Percentiles rank a stretch among this genome's conserved stretches.
These are phyloP conservation scores for Archocentrus centrarchus DNA, from an alignment of 2,113 vertebrate genomes.

Conservation along the genomic window DNA sequence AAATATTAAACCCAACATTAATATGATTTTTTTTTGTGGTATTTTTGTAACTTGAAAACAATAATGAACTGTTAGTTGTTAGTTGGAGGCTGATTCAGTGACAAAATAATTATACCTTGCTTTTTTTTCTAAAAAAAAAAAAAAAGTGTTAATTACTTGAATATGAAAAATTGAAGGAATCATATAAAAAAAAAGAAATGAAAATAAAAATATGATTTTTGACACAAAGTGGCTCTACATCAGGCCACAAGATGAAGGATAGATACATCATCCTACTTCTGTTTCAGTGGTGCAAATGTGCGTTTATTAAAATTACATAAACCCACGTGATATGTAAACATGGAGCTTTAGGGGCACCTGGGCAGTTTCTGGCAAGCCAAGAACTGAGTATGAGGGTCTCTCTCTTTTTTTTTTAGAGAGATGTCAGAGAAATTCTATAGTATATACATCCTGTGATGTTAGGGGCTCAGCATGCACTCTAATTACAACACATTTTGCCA, in stretches of 20 bases:
- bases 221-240: too few species aligned
- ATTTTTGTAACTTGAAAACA: background rate
- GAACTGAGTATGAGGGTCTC: background rate
- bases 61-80: background rate
- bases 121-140: background rate
- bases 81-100: background rate
- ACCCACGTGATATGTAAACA: background rate
- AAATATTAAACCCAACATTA: background rate
- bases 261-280: background rate
- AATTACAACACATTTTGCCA: conserved; percentile 4
- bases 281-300: background rate
- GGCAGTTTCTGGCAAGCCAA: background rate
- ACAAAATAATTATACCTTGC: background rate
- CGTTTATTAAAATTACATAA: background rate
- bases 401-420: background rate
- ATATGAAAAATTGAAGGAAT: background rate
- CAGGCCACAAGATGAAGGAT: background rate
- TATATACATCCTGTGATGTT: background rate
- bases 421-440: background rate
- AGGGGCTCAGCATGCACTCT: background rate
- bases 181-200: background rate
- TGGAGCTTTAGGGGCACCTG: background rate
- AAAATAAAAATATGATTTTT: background rate
- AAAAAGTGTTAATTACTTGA: background rate
- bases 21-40: too few species aligned